Evolutionary conservation across 1,140 invertebrate species (phyloP).

Genomic region (Formica exsecta): DNA sequence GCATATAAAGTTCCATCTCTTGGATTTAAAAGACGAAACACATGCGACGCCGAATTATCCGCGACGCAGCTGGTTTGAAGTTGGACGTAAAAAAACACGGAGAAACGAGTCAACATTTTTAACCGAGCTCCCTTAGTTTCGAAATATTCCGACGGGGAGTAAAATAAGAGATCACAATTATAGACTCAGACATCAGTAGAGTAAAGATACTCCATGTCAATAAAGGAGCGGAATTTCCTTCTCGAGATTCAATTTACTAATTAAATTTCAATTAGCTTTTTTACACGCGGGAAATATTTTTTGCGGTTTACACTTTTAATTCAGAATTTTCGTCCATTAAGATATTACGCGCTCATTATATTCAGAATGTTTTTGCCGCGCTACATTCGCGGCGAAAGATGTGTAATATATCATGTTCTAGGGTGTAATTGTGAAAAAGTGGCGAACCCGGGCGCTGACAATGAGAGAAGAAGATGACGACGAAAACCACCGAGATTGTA

Average conservation of each 20-base stretch:
- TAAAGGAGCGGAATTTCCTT: background rate
- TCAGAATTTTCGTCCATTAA: background rate
- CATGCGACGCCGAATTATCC: background rate
- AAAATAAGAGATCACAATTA: background rate
- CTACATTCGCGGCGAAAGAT: background rate
- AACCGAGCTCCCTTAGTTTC: background rate
- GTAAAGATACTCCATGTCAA: background rate
- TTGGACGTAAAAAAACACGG: background rate
- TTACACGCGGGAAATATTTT: background rate
- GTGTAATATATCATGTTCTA: background rate
- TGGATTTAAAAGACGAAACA: background rate
- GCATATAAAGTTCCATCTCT: background rate
- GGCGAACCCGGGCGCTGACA: background rate
- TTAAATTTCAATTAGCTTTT: background rate
- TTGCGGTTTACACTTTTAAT: background rate
- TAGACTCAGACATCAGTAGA: background rate
- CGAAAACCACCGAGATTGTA: conserved; percentile 31
- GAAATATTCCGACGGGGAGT: background rate
- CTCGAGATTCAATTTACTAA: background rate
- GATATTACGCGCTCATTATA: background rate
- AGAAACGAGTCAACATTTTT: conserved; percentile 4
- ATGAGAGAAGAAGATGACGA: background rate
- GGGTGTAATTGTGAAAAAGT: conserved; percentile 5
- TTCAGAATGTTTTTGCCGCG: background rate
- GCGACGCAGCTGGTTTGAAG: background rate